phyloP scores from a whole-genome alignment of 2,113 vertebrate genomes.

The Genyomyrus donnyi region DNA sequence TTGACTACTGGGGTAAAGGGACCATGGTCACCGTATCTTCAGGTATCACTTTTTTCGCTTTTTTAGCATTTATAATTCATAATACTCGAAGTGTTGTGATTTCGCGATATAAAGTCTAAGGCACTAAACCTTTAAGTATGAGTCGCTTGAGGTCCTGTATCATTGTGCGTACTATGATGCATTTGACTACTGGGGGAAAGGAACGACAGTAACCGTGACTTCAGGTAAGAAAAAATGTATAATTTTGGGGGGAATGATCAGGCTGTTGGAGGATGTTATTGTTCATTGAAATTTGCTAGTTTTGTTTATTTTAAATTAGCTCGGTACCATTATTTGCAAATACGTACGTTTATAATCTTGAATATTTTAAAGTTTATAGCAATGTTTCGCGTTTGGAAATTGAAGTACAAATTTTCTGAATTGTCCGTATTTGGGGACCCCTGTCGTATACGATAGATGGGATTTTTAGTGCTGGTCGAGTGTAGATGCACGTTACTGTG shows the following conservation, averaged over 20 bases:
- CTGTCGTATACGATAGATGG: neutral
- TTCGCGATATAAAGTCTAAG: neutral
- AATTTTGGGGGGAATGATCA: slow-evolving; percentile 24
- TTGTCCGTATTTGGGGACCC: neutral
- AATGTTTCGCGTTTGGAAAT: neutral
- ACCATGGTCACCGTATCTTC: slow-evolving; percentile 23
- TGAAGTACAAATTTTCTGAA: neutral
- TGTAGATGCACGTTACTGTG: neutral
- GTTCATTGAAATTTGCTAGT: neutral
- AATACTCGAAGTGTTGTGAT: neutral
- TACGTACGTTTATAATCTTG: neutral
- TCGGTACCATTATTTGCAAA: neutral
- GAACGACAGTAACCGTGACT: neutral
- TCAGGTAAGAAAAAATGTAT: slow-evolving; percentile 41
- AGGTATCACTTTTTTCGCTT: slow-evolving; percentile 16
- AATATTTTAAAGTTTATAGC: neutral
- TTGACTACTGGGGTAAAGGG: slow-evolving; percentile 6
- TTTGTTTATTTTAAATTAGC: neutral
- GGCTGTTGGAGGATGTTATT: neutral
- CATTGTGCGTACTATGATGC: neutral
- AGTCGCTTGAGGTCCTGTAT: neutral
- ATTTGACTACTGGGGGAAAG: slow-evolving; percentile 10
- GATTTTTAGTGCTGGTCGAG: neutral
- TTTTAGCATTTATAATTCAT: neutral
- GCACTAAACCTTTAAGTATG: neutral